Percentiles rank a stretch among this genome's conserved stretches.
These are phyloP conservation scores for Galagoides demidoff DNA, from an alignment of 2,797 vertebrate genomes.

Conservation along the genomic window DNA sequence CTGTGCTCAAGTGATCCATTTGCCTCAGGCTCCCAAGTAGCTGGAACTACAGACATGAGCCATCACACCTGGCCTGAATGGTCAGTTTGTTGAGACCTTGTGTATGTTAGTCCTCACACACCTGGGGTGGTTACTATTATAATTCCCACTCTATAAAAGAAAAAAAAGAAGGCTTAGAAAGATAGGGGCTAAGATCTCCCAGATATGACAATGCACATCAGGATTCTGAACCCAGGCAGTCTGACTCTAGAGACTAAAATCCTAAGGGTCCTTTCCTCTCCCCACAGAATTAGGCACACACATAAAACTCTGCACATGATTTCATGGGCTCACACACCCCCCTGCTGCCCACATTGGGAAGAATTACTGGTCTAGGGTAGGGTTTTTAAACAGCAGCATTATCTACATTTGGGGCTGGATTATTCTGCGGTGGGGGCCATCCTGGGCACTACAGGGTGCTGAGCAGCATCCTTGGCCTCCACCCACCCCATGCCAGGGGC, in stretches of 20 bases:
- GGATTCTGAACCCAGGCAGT: not conserved
- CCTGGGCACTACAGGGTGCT: not conserved
- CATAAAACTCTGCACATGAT: not conserved
- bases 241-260: not conserved
- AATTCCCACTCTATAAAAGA: not conserved
- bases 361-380: not conserved
- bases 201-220: not conserved
- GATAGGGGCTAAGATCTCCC: not conserved
- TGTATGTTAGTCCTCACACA: not conserved
- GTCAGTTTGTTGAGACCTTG: not conserved
- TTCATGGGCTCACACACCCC: not conserved
- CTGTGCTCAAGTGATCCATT: not conserved
- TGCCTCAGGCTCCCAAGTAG: not conserved
- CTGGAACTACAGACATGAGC: not conserved
- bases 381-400: not conserved
- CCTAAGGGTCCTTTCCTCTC: not conserved
- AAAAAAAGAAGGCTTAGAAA: not conserved
- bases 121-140: too few species aligned
- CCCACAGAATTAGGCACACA: not conserved
- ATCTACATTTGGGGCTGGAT: rapidly evolving
- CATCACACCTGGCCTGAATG: not conserved
- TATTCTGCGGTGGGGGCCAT: not conserved
- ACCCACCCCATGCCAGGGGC: not conserved
- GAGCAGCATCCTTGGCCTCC: not conserved
- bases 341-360: not conserved